A percentile compares a stretch with the other conserved stretches of the same genome.
Conservation (phyloP, 1,140 invertebrate species). For the Panulirus ornatus region DNA sequence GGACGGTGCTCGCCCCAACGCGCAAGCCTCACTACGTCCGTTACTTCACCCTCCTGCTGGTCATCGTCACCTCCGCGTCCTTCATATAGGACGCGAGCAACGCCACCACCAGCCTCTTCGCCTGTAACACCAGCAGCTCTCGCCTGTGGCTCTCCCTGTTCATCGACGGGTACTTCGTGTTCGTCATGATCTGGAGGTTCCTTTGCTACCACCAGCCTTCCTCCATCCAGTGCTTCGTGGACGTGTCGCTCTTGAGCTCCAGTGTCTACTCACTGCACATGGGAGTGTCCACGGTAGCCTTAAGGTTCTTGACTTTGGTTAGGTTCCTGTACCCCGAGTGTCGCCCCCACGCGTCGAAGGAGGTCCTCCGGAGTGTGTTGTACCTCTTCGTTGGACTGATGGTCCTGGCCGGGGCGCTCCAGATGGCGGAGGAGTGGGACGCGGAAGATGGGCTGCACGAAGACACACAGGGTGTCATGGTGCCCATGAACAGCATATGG, state of each 20-base stretch:
- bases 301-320: neutral
- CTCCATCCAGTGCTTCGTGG: neutral
- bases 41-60: no score
- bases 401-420: neutral
- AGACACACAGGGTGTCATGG: neutral
- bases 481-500: neutral
- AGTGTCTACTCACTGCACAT: neutral
- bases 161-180: no score
- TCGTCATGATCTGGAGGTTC: no score
- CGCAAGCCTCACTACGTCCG: no score
- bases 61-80: no score
- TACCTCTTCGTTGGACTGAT: neutral
- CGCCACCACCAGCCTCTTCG: no score
- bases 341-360: neutral
- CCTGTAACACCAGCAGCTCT: no score
- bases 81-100: no score
- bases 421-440: constrained; percentile 35
- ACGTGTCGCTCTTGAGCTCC: neutral
- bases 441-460: neutral
- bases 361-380: neutral
- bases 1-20: no score
- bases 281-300: neutral
- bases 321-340: constrained; percentile 17
- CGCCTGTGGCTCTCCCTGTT: no score
- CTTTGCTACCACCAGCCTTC: neutral